Evolutionary conservation across 2,113 vertebrate species (phyloP), one percentile per base, ranked within the genome.

Genomic region (Carollia perspicillata): DNA sequence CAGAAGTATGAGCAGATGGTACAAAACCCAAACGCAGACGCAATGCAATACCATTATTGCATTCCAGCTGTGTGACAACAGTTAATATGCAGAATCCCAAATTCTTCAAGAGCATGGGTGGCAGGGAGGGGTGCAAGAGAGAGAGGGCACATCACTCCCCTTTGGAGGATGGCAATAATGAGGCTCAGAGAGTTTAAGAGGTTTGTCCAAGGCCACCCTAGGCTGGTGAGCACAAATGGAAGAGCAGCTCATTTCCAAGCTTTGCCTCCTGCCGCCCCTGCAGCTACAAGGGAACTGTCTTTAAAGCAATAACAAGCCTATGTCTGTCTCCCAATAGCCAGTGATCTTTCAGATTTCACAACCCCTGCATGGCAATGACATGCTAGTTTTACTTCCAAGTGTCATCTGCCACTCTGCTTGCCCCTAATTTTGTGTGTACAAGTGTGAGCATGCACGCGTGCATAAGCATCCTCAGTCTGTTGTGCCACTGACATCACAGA

Each of bases 331-430:
- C 72, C 18, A 28, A 78, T 66, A 91, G 81, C 53, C 60, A 33
- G 37, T 16, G 69, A 88, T 90, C 77, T 96, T 97, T 91, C 5
- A 2, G 72, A 94, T 77, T 78, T 94, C 78, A 89, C 20, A 40
- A 37, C 65, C 53, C 3, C 2, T 13, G 60, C 75, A 14, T 0
- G 2, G 51, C 42, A 2, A 5, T 47, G 30, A 17, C 86, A 77
- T 28, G 86, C 93, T 42, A 28, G 86, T 40, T 40, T 47, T 77
- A 55, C 74, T 89, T 90, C 92, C 71, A 84, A 89, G 84, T 90
- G 35, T 51, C 79, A 10, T 6, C 90, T 69, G 37, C 40, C 6
- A 22, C 16, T 22, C 5, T 0, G 20, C 90, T 71, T 37, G 53
- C 68, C 66, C 88, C 53, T 35, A 18, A 60, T 16, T 11, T 4